phyloP scores from a whole-genome alignment of 1,140 invertebrate species.

The Solenopsis fugax region DNA sequence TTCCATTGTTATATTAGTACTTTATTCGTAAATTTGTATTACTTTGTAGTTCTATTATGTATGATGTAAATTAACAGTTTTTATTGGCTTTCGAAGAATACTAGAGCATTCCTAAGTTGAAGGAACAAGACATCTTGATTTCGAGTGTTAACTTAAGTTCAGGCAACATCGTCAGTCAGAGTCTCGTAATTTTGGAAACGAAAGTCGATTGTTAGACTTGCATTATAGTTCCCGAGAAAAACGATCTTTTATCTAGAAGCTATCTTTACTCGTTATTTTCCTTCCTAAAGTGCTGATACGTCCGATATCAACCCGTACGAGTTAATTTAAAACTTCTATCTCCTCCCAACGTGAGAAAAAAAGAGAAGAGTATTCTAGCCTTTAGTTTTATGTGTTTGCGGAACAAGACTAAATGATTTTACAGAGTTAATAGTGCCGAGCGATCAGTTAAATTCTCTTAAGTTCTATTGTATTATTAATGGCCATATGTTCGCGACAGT shows the following conservation, averaged over 20 bases:
- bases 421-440: constrained; percentile 14
- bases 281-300: constrained; percentile 27
- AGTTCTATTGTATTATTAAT: constrained; percentile 47
- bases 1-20: constrained; percentile 29
- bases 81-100: constrained; percentile 46
- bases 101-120: constrained; percentile 36
- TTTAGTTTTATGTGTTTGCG: constrained; percentile 3
- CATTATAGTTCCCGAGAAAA: background rate
- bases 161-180: background rate
- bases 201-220: background rate
- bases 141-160: constrained; percentile 30
- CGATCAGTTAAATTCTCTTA: constrained; percentile 32
- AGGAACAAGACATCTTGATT: constrained; percentile 54
- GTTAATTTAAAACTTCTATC: constrained; percentile 56
- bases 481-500: constrained; percentile 70
- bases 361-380: background rate
- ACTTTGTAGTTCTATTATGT: constrained; percentile 29
- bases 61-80: constrained; percentile 7
- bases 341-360: background rate
- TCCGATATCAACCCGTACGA: background rate
- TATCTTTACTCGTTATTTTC: constrained; percentile 22
- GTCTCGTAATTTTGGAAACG: constrained; percentile 13
- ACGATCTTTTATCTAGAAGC: constrained; percentile 1
- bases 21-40: constrained; percentile 22
- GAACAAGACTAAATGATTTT: background rate